A percentile compares a stretch with the other conserved stretches of the same genome.
These are phyloP conservation scores for Nomada goodeniana DNA, from an alignment of 2,888 invertebrate species.

Conservation along the genomic window DNA sequence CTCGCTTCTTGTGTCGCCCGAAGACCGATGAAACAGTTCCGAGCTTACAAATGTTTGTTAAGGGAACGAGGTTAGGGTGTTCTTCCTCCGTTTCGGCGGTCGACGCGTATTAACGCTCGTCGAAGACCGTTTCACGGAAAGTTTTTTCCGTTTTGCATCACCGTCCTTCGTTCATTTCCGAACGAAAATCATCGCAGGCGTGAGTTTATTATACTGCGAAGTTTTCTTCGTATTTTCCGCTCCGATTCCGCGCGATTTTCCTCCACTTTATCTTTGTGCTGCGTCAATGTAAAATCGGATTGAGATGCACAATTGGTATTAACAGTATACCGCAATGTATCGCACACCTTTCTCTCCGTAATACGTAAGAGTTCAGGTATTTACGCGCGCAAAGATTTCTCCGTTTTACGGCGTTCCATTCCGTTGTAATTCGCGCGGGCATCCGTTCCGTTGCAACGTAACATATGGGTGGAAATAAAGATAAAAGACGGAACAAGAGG, in stretches of 20 bases:
- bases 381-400: not conserved
- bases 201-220: too few species aligned
- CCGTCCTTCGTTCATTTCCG: too few species aligned
- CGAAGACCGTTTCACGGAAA: not conserved
- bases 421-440: not conserved
- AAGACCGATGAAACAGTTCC: constrained; percentile 40
- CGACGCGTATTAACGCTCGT: not conserved
- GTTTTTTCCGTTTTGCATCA: not conserved
- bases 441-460: not conserved
- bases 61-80: not conserved
- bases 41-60: constrained; percentile 2
- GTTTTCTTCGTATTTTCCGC: too few species aligned
- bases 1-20: constrained; percentile 33
- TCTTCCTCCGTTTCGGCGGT: not conserved
- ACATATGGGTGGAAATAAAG: not conserved
- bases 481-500: not conserved
- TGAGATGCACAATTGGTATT: too few species aligned
- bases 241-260: too few species aligned
- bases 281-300: too few species aligned
- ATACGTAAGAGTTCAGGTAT: too few species aligned
- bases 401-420: not conserved
- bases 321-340: too few species aligned
- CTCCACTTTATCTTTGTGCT: too few species aligned
- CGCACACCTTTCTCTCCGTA: too few species aligned
- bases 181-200: too few species aligned